Conservation (phyloP, 1,140 invertebrate species). For the Neelides sp. region DNA sequence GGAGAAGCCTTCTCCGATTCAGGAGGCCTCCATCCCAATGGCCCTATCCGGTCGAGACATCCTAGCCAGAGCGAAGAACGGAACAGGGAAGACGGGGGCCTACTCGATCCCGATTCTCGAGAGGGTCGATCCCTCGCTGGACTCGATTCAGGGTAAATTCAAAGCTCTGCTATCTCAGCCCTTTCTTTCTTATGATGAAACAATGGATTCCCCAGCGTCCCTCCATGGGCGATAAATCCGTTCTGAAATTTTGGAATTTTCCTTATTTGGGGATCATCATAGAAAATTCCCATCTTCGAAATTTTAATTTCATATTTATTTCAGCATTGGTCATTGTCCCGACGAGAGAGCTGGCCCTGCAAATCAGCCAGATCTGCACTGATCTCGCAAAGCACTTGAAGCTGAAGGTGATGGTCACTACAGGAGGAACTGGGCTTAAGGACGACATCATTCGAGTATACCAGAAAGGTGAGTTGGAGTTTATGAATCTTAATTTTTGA, state of each 20-base stretch:
- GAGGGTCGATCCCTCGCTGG: conserved; percentile 76
- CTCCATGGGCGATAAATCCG: not conserved
- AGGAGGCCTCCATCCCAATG: conserved; percentile 97
- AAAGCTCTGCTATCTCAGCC: no score
- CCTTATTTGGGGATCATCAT: no score
- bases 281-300: conserved; percentile 1
- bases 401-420: conserved; percentile 97
- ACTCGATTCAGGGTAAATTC: conserved; percentile 76
- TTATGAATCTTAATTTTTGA: not conserved
- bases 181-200: no score
- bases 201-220: no score
- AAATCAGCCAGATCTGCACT: conserved; percentile 99
- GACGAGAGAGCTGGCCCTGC: conserved; percentile 94
- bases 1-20: conserved; percentile 99
- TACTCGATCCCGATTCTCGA: conserved; percentile 98
- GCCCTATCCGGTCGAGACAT: conserved; percentile 95
- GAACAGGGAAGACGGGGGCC: conserved; percentile 98
- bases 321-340: conserved; percentile 97
- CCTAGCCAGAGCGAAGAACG: conserved; percentile 96
- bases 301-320: no score
- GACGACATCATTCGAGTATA: conserved; percentile 99
- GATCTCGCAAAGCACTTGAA: conserved; percentile 93
- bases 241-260: not conserved
- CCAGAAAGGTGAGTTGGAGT: conserved; percentile 59
- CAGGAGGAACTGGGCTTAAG: conserved; percentile 91